A percentile compares a stretch with the other conserved stretches of the same genome.
Evolutionary conservation across 2,113 vertebrate genomes (phyloP).

Genomic region (Sula dactylatra): DNA sequence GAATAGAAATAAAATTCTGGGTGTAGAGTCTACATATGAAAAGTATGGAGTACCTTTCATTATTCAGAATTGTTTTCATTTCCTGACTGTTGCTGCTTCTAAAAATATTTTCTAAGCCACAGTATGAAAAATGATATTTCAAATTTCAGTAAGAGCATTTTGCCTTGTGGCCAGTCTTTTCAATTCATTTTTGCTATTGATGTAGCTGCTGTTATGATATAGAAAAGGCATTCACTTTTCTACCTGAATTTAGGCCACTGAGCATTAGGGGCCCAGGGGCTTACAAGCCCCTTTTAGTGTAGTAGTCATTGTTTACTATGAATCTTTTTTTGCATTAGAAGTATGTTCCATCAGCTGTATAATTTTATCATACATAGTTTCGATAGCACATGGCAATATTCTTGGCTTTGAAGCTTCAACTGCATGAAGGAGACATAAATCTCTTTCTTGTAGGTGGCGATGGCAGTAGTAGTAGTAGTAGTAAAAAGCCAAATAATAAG

Average conservation of each 20-base stretch:
- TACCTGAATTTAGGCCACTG: slow-evolving; percentile 17
- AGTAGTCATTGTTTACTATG: background rate
- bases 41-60: background rate
- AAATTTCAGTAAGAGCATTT: background rate
- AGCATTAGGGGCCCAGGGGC: background rate
- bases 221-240: background rate
- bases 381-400: background rate
- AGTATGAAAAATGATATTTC: background rate
- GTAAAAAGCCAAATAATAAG: background rate
- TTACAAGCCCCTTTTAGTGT: background rate
- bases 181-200: background rate
- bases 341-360: background rate
- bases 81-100: background rate
- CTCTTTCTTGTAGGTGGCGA: background rate
- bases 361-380: background rate
- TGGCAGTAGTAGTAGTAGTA: background rate
- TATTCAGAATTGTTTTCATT: background rate
- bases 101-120: background rate
- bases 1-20: background rate
- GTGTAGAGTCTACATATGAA: background rate
- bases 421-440: background rate
- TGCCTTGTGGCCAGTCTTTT: background rate
- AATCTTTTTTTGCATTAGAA: background rate
- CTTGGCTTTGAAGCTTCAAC: background rate
- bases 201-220: background rate